Conservation (phyloP, 2,113 vertebrate genomes). For the Phyllostomus hastatus region DNA sequence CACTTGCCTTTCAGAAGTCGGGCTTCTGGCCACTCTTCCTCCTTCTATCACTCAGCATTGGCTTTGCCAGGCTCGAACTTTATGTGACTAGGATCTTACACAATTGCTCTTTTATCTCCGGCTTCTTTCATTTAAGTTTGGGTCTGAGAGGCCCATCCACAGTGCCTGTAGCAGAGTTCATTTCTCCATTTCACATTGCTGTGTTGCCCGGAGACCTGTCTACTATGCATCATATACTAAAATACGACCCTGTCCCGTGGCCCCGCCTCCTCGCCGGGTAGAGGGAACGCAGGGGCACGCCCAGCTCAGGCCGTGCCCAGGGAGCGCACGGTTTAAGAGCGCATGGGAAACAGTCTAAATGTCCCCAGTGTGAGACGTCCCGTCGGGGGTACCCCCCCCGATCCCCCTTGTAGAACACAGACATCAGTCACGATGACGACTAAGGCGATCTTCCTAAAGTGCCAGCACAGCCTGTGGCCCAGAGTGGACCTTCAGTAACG, state of each 20-base stretch:
- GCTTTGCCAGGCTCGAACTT: background rate
- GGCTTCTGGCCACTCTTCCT: background rate
- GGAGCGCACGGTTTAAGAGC: background rate
- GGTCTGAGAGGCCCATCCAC: background rate
- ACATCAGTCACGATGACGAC: accelerated
- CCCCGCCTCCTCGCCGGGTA: background rate
- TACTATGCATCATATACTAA: background rate
- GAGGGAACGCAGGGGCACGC: background rate
- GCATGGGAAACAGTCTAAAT: background rate
- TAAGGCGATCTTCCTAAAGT: accelerated
- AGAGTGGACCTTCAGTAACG: accelerated
- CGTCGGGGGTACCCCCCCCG: background rate
- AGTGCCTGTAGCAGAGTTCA: accelerated
- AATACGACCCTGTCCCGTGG: background rate
- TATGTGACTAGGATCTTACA: background rate
- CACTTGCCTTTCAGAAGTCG: background rate
- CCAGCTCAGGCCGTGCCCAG: no score
- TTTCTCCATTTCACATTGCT: background rate
- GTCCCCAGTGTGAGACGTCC: background rate
- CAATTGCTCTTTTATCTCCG: background rate
- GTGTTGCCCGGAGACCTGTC: background rate
- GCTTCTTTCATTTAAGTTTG: background rate
- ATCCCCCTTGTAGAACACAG: background rate
- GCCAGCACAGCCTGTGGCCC: accelerated
- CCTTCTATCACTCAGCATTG: background rate